Evolutionary conservation across 2,797 vertebrate genomes (phyloP).

Genomic region (Enteromius anoplus): DNA sequence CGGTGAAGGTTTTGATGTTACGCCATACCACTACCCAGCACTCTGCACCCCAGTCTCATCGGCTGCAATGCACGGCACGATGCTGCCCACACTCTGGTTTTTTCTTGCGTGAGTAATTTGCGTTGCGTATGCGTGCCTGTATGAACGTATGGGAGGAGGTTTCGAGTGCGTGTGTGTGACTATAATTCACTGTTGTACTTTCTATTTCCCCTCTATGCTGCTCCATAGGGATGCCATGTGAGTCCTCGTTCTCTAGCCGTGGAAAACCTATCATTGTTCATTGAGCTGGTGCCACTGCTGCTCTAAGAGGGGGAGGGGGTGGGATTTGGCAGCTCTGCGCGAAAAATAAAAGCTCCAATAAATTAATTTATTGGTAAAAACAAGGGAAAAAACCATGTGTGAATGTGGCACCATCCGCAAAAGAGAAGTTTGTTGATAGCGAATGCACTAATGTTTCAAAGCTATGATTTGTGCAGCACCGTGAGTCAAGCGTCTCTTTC

Average conservation of each 20-base stretch:
- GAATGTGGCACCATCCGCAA: constrained; percentile 65
- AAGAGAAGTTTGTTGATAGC: constrained; percentile 45
- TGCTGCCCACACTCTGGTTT: constrained; percentile 56
- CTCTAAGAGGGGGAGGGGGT: constrained; percentile 67
- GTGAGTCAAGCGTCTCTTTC: constrained; percentile 76
- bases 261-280: constrained; percentile 77
- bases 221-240: constrained; percentile 85
- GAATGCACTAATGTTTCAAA: constrained; percentile 55
- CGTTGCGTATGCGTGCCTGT: constrained; percentile 58
- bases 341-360: constrained; percentile 10
- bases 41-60: constrained; percentile 40
- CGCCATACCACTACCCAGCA: constrained; percentile 33
- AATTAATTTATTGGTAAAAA: constrained; percentile 19
- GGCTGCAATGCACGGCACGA: constrained; percentile 69
- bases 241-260: constrained; percentile 81
- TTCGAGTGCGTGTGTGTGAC: constrained; percentile 60
- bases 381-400: constrained; percentile 38
- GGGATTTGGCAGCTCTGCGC: constrained; percentile 39
- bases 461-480: constrained; percentile 69
- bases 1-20: constrained; percentile 47
- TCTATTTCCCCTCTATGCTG: constrained; percentile 85
- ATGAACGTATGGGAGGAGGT: constrained; percentile 43
- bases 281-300: constrained; percentile 83
- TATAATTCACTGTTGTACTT: constrained; percentile 83
- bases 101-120: constrained; percentile 54